Evolutionary conservation across 2,888 invertebrate genomes (phyloP).

Genomic region (Heterodera filipjevi): DNA sequence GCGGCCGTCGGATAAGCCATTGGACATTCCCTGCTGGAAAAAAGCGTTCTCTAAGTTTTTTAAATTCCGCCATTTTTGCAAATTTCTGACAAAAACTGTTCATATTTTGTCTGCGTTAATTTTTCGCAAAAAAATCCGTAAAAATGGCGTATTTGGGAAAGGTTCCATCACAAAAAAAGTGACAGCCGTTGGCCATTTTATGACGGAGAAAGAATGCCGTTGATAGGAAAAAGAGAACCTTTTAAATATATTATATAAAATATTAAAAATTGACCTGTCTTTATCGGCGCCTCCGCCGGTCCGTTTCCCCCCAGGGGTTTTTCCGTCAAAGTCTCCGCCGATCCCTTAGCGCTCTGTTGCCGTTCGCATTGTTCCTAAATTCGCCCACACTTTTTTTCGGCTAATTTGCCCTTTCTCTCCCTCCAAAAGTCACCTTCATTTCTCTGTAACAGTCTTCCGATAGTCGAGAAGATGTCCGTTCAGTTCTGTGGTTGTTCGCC

Average conservation of each 20-base stretch:
- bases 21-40: not conserved
- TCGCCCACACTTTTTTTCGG: not conserved
- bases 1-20: not conserved
- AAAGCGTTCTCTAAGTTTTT: too few relatives aligned
- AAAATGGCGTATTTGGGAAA: too few relatives aligned
- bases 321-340: conserved; percentile 13
- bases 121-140: too few relatives aligned
- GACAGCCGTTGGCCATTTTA: too few relatives aligned
- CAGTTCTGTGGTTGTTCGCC: not conserved
- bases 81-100: too few relatives aligned
- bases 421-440: conserved; percentile 18
- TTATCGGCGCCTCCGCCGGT: conserved; percentile 8
- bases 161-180: too few relatives aligned
- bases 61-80: too few relatives aligned
- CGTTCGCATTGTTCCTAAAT: conserved; percentile 26
- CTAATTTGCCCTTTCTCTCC: not conserved
- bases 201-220: too few relatives aligned
- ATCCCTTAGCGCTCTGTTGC: conserved; percentile 8
- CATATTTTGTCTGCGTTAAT: too few relatives aligned
- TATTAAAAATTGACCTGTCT: not conserved
- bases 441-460: conserved; percentile 33
- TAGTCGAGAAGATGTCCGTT: conserved; percentile 3
- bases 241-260: not conserved
- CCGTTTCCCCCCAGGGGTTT: conserved; percentile 6
- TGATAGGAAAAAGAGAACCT: not conserved